A percentile compares a stretch with the other conserved stretches of the same genome.
Evolutionary conservation across 1,140 invertebrate genomes (phyloP).

Genomic region (Zaprionus inermis): DNA sequence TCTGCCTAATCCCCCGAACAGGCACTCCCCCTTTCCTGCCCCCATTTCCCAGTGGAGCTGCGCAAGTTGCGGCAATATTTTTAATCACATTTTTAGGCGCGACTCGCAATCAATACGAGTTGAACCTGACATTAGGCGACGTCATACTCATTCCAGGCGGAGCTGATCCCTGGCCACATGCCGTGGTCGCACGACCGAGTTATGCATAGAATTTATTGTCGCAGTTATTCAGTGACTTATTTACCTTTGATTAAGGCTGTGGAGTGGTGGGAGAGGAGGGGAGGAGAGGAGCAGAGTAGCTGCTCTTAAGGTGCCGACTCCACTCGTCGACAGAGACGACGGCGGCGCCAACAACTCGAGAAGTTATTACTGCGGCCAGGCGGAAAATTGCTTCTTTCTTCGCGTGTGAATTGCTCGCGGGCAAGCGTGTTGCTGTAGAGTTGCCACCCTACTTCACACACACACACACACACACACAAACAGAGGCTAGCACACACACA

Average conservation of each 20-base stretch:
- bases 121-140: not conserved
- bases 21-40: not conserved
- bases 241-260: conserved; percentile 6
- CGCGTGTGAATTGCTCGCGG: conserved; percentile 48
- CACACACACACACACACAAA: conserved; percentile 7
- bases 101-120: not conserved
- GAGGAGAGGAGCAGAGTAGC: not conserved
- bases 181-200: conserved; percentile 13
- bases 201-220: conserved; percentile 37
- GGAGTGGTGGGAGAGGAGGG: not conserved
- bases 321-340: conserved; percentile 12
- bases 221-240: conserved; percentile 37
- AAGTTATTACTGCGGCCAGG: conserved; percentile 64
- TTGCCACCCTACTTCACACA: not conserved
- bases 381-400: conserved; percentile 63
- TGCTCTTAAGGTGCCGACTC: not conserved
- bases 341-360: conserved; percentile 34
- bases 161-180: conserved; percentile 12
- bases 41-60: not conserved
- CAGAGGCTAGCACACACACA: not conserved
- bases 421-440: not conserved
- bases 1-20: not conserved
- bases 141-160: not conserved
- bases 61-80: not conserved
- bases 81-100: conserved; percentile 1